Evolutionary conservation across 2,113 vertebrate species (phyloP).

Genomic region (Paedocypris sp.): DNA sequence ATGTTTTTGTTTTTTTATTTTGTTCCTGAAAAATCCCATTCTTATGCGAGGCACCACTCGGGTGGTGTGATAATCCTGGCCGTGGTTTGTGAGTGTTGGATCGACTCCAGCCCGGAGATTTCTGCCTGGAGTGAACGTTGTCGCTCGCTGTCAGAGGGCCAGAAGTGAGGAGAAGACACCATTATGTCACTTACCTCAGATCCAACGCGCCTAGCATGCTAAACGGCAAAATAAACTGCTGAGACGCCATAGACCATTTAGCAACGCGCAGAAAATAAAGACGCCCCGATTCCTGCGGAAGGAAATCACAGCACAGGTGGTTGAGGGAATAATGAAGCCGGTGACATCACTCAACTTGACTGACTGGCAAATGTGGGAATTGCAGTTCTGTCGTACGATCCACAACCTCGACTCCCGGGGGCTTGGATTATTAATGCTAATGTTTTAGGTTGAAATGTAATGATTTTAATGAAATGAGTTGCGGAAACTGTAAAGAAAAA

Average conservation of each 20-base stretch:
- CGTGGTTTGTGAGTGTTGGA: constrained; percentile 39
- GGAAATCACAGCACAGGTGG: neutral
- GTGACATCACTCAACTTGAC: neutral
- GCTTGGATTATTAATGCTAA: no score
- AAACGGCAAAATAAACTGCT: neutral
- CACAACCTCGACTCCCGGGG: neutral
- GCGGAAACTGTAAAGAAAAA: neutral
- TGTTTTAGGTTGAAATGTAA: no score
- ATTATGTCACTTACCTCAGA: neutral
- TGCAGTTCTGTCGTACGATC: neutral
- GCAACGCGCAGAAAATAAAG: neutral
- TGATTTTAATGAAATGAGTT: no score
- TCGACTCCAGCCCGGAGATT: constrained; percentile 44
- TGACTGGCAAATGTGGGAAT: neutral
- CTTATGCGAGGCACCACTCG: no score
- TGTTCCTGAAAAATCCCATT: no score
- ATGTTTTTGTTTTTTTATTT: no score
- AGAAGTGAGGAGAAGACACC: neutral
- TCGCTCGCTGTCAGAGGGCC: constrained; percentile 27
- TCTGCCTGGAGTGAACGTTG: constrained; percentile 39
- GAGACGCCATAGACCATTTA: neutral
- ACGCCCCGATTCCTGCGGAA: neutral
- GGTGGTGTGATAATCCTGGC: constrained; percentile 33
- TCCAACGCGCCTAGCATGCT: neutral
- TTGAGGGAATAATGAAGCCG: constrained; percentile 13